Base-by-base conservation (phyloP, 1,140 invertebrate genomes). In the Ruditapes philippinarum region DNA sequence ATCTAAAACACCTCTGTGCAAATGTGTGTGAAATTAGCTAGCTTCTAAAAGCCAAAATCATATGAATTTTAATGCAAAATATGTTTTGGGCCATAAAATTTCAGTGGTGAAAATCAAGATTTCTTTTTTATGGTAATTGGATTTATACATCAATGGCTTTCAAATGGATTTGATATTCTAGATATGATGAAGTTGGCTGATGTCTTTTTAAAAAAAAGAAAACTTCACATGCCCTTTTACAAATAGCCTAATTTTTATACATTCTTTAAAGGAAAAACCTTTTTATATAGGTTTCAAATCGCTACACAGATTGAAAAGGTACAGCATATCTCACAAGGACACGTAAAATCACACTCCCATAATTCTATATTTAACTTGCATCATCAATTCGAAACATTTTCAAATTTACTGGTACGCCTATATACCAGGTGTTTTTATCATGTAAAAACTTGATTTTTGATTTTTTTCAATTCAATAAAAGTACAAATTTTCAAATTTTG, bases 11-110 rank as follows among this genome's bases (percentile, higher is more conserved):
- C 33, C 65, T 57, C 65, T 36, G 65, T 70, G 14, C 33, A 70
- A 70, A 40, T 65, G 33, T 38, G 65, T 70, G 65, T 70, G 65
- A 70, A 70, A 70, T 70, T 70, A 33, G 25, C 0, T 17, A n/a
- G 38, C 19, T 4, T 70, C 38, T 70, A 1, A 19, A 36, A 38
- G 28, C 22, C 28, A 70, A 40, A 65, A 65, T 25, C 22, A 14
- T 70, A 38, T 70, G 33, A 70, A 70, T 70, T 70, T 70, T 70
- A 70, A 70, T 70, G 65, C 33, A 70, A 38, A 38, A 14, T 70
- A 70, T 70, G 33, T 70, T 70, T 38, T 70, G 36, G 33, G 14
- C 65, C 65, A 70, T 70, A 70, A 70, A 70, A 70, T 28, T 2
- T 38, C 17, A 70, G 14, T 22, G 36, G 65, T 12, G 28, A 70